Conservation (phyloP, 2,888 invertebrate genomes). For the Chymomyza caudatula region DNA sequence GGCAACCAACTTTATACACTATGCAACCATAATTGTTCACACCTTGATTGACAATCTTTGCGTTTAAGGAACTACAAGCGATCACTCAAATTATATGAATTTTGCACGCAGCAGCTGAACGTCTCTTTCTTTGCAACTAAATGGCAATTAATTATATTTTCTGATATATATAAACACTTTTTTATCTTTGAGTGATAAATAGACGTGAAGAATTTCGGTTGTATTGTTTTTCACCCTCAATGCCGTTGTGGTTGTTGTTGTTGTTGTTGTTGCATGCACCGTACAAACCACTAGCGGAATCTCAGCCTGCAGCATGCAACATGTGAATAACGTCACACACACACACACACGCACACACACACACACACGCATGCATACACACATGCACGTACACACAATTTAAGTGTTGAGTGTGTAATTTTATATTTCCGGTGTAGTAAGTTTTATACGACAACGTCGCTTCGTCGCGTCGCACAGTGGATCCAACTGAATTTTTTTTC, state of each 20-base stretch:
- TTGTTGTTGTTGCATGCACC: slow-evolving; percentile 31
- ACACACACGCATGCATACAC: slow-evolving; percentile 17
- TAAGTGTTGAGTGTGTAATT: slow-evolving; percentile 78
- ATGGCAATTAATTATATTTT: slow-evolving; percentile 44
- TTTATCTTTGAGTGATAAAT: neutral
- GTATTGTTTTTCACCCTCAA: slow-evolving; percentile 66
- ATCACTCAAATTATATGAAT: neutral
- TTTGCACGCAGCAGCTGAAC: neutral
- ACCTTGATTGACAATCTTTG: neutral
- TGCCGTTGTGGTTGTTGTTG: slow-evolving; percentile 18
- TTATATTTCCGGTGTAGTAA: slow-evolving; percentile 77
- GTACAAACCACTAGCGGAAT: slow-evolving; percentile 49
- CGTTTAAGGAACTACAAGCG: neutral
- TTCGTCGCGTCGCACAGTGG: too few species aligned
- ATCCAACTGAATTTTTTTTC: too few species aligned
- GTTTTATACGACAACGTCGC: slow-evolving; percentile 60
- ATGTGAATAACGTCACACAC: slow-evolving; percentile 34
- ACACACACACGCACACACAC: slow-evolving; percentile 9
- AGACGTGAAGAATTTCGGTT: slow-evolving; percentile 5
- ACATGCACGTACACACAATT: slow-evolving; percentile 58
- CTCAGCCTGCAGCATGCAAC: slow-evolving; percentile 60
- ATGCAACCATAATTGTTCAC: neutral
- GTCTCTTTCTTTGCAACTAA: slow-evolving; percentile 31
- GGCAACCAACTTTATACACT: neutral
- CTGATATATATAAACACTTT: neutral